These are phyloP conservation scores for Coreius guichenoti DNA, from an alignment of 2,797 vertebrate genomes.

Conservation along the genomic window DNA sequence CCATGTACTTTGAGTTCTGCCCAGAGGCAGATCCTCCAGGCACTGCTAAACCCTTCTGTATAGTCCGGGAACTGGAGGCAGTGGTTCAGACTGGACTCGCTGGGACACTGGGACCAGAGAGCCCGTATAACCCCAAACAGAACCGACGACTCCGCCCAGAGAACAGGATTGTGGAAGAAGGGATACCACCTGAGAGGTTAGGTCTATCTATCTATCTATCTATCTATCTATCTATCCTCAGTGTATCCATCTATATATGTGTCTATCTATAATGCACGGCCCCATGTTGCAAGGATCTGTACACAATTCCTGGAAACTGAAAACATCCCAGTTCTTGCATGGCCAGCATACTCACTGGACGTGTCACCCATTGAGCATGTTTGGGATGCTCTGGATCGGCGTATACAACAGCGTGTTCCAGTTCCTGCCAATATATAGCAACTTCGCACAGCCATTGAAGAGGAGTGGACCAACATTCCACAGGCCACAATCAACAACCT, in stretches of 20 bases:
- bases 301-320: too few relatives aligned
- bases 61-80: constrained; percentile 82
- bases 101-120: constrained; percentile 79
- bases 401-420: too few relatives aligned
- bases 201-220: neutral
- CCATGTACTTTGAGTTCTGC: constrained; percentile 83
- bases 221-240: neutral
- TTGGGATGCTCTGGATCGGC: too few relatives aligned
- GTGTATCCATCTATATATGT: neutral
- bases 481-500: too few relatives aligned
- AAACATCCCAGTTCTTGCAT: too few relatives aligned
- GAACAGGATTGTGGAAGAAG: constrained; percentile 72
- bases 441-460: too few relatives aligned
- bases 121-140: constrained; percentile 78
- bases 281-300: too few relatives aligned
- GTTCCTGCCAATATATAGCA: too few relatives aligned
- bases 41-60: constrained; percentile 76
- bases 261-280: too few relatives aligned
- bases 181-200: constrained; percentile 79
- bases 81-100: constrained; percentile 76
- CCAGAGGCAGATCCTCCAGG: constrained; percentile 69
- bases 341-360: too few relatives aligned
- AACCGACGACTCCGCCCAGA: constrained; percentile 60
- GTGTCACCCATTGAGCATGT: too few relatives aligned
- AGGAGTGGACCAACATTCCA: too few relatives aligned